Evolutionary conservation across 2,113 vertebrate genomes (phyloP), one percentile per base, ranked within the genome.

Genomic region (Dolichallabes microphthalmus): DNA sequence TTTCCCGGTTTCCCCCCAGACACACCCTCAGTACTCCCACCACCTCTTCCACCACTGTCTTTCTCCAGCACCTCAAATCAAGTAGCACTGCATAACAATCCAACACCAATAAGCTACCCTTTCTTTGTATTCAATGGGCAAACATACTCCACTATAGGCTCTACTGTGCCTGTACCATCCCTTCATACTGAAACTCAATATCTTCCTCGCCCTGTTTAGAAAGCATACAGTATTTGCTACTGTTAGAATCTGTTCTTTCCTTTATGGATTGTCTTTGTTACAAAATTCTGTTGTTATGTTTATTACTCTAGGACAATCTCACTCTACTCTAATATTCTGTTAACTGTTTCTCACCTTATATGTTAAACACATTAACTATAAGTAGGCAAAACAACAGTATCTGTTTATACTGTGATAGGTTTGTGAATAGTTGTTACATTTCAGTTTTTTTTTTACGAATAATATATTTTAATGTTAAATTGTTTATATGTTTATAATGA

Each of bases 51-150:
- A 58, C 45, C 61, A 7, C 55, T 39, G 45, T 66, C 85, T 12
- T 79, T 83, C 73, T 25, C 76, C 27, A 82, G 60, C 71, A 82
- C 75, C 39, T 66, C 84, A 39, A 77, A 86, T 39, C 69, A 84
- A 57, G 80, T 58, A 2, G 27, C 79, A 58, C 3, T 71, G 27
- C 68, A 84, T 17, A 66, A 22, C 57, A 50, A 57, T 30, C 66
- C 85, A 32, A 27, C 78, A 39, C 61, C 82, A 10, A 66, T 89
- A 68, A 88, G 86, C 66, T 88, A 88, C 55, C 87, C 89, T 32
- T 90, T 78, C 69, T 89, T 90, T 68, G 58, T 90, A 50, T 84
- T 89, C 25, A 90, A 90, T 52, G 88, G 86, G 15, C 79, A 83
- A 69, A 88, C 89, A 50, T 89, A 83, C 82, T 84, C 87, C 55